These are phyloP conservation scores for Gallinago solitaria DNA, from an alignment of 2,797 vertebrate species.

Conservation along the genomic window DNA sequence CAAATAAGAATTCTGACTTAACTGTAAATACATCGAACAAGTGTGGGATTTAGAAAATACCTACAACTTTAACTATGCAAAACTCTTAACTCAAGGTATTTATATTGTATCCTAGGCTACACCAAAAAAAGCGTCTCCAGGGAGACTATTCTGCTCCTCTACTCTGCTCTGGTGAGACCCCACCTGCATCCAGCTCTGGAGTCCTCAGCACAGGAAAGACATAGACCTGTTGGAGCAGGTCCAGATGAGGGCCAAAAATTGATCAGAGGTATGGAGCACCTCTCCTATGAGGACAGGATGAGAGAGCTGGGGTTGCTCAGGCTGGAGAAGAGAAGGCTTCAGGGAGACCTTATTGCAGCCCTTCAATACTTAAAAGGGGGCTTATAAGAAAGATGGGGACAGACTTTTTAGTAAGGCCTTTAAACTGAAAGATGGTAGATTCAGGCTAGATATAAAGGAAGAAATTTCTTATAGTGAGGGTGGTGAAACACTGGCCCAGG, in stretches of 20 bases:
- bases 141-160: background rate
- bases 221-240: background rate
- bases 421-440: background rate
- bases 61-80: background rate
- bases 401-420: background rate
- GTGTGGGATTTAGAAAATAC: background rate
- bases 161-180: background rate
- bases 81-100: background rate
- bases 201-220: background rate
- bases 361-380: background rate
- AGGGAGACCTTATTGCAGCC: background rate
- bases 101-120: background rate
- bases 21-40: background rate
- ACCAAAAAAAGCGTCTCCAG: background rate
- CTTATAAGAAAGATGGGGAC: background rate
- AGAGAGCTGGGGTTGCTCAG: background rate
- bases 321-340: too few species aligned
- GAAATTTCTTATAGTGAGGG: background rate
- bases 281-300: background rate
- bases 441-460: background rate
- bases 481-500: background rate
- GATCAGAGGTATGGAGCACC: background rate
- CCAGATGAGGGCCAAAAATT: background rate
- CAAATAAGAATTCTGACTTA: background rate
- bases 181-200: background rate